These are phyloP conservation scores for Crax fasciolata DNA, from an alignment of 2,797 vertebrate genomes.

Conservation along the genomic window DNA sequence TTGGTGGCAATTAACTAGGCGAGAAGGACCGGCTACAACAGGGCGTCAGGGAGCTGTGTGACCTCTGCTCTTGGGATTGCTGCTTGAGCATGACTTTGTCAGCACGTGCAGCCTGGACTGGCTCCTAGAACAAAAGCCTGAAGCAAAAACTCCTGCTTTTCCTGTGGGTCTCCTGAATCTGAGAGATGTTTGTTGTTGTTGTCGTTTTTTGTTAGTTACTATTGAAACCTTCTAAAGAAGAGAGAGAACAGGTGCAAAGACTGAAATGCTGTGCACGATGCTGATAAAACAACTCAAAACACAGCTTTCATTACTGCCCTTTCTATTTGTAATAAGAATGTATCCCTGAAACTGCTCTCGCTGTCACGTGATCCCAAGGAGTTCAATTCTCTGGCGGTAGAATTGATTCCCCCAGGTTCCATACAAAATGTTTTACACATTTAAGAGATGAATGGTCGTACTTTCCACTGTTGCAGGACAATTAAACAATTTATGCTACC, in stretches of 20 bases:
- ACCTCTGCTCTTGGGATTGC: constrained; percentile 11
- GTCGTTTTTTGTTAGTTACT: not conserved
- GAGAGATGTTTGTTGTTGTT: not conserved
- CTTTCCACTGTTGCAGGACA: not conserved
- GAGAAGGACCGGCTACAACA: constrained; percentile 31
- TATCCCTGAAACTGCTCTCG: not conserved
- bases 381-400: not conserved
- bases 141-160: not conserved
- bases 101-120: not conserved
- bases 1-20: constrained; percentile 35
- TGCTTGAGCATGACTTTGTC: not conserved
- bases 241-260: not conserved
- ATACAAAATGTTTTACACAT: not conserved
- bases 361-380: not conserved
- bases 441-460: rapidly evolving
- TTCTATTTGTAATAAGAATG: not conserved
- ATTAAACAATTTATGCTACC: not conserved
- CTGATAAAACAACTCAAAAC: not conserved
- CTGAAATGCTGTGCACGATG: not conserved
- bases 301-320: rapidly evolving
- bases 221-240: constrained; percentile 1
- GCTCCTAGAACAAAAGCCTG: not conserved
- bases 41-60: constrained; percentile 17
- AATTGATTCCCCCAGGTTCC: not conserved
- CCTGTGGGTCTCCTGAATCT: not conserved